These are phyloP conservation scores for Parazoanthus swiftii DNA, from an alignment of 92 coral and sea anemone species.

Conservation along the genomic window DNA sequence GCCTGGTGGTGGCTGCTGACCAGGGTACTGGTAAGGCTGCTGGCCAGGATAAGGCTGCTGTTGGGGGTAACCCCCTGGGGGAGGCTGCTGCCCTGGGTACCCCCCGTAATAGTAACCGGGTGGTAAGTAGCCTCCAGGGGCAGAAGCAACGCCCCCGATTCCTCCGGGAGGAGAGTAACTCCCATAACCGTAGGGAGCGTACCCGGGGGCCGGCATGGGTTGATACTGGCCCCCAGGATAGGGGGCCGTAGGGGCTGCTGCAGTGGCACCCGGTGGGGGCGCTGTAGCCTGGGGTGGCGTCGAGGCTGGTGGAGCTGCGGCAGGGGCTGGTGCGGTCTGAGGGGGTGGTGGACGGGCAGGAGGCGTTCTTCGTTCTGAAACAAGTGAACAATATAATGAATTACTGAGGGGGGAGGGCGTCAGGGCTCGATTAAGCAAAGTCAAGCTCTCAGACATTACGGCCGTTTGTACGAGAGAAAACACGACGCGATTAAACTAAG, in stretches of 20 bases:
- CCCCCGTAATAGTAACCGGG: constrained; percentile 83
- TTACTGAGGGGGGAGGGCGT: too few relatives aligned
- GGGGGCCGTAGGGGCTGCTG: constrained; percentile 63
- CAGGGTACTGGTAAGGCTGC: constrained; percentile 47
- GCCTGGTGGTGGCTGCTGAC: constrained; percentile 34
- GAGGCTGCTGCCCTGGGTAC: constrained; percentile 81
- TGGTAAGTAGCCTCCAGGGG: constrained; percentile 58
- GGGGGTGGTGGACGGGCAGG: constrained; percentile 89
- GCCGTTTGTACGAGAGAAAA: too few relatives aligned
- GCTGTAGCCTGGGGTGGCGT: constrained; percentile 48
- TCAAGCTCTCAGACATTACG: too few relatives aligned
- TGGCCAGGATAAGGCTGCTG: constrained; percentile 51
- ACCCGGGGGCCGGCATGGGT: constrained; percentile 92
- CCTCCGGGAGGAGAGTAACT: constrained; percentile 76
- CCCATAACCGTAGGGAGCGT: constrained; percentile 88
- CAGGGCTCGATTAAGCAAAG: not conserved
- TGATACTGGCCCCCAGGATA: constrained; percentile 78
- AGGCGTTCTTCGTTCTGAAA: constrained; percentile 63
- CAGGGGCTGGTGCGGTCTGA: constrained; percentile 39
- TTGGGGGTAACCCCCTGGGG: constrained; percentile 60
- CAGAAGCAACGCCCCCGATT: constrained; percentile 53
- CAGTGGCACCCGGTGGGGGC: constrained; percentile 58
- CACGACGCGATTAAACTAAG: too few relatives aligned
- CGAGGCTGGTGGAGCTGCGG: constrained; percentile 58
- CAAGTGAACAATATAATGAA: not conserved